Percentiles rank a stretch among this genome's conserved stretches.
These are phyloP conservation scores for Bolinopsis microptera DNA, from an alignment of 37 sponge, comb jelly and placozoan species.

Conservation along the genomic window DNA sequence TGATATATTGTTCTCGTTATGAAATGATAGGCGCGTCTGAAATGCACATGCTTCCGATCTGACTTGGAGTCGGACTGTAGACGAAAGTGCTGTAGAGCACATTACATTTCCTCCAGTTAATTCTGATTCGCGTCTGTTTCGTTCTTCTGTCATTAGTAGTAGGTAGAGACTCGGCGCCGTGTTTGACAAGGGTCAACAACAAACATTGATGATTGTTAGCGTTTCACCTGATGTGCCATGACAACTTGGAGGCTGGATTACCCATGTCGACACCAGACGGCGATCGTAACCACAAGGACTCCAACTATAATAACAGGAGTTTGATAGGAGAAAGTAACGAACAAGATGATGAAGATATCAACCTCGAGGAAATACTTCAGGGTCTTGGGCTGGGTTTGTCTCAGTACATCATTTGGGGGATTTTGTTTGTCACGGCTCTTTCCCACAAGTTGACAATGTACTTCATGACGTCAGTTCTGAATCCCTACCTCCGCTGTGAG, in stretches of 20 bases:
- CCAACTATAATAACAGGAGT: neutral
- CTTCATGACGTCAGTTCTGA: neutral
- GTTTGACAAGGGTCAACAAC: too few relatives aligned
- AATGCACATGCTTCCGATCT: neutral
- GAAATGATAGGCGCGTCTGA: neutral
- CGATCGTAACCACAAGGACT: neutral
- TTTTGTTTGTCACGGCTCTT: neutral
- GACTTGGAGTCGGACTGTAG: neutral
- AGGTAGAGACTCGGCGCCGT: too few relatives aligned
- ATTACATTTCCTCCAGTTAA: neutral
- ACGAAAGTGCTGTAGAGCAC: neutral
- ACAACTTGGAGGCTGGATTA: neutral
- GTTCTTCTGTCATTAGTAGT: too few relatives aligned
- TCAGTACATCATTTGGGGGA: neutral
- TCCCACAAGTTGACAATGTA: neutral
- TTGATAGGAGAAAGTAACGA: too few relatives aligned
- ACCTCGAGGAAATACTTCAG: neutral
- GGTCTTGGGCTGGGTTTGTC: neutral
- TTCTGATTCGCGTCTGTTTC: too few relatives aligned
- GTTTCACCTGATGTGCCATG: neutral
- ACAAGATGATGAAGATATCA: neutral
- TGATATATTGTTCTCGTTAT: neutral
- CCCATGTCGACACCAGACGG: neutral
- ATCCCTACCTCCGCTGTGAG: neutral
- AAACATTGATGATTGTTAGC: too few relatives aligned